phyloP scores from a whole-genome alignment of 2,888 invertebrate species.

The Ennomos fuscantarius region DNA sequence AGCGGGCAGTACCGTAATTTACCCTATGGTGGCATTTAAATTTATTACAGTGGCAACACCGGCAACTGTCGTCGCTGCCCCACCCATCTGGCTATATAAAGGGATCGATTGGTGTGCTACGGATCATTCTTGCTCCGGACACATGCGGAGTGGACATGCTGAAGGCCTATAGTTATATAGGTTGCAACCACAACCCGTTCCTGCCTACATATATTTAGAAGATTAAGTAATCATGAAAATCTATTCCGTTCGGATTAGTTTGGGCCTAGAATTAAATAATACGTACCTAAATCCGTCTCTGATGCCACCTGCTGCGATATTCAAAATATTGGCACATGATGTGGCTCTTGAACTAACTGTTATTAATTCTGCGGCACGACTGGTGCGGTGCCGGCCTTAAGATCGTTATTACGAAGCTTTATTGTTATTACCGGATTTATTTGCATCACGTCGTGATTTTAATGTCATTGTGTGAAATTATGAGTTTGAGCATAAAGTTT shows the following conservation, averaged over 20 bases:
- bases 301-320: slow-evolving; percentile 21
- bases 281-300: neutral
- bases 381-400: slow-evolving; percentile 47
- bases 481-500: neutral
- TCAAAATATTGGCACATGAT: slow-evolving; percentile 36
- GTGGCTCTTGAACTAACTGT: slow-evolving; percentile 1
- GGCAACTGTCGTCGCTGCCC: no score
- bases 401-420: slow-evolving; percentile 44
- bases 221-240: no score
- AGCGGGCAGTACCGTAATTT: no score
- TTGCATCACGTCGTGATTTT: slow-evolving; percentile 41
- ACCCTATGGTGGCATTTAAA: no score
- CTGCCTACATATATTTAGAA: no score
- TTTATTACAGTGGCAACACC: no score
- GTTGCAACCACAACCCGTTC: no score
- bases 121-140: no score
- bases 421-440: slow-evolving; percentile 59
- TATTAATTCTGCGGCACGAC: slow-evolving; percentile 36
- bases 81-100: no score
- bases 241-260: neutral
- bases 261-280: neutral
- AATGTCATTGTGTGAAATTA: slow-evolving; percentile 44
- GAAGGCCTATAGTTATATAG: no score
- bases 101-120: no score
- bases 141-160: no score